phyloP scores from a whole-genome alignment of 2,888 invertebrate genomes.

The Melipona beecheii region DNA sequence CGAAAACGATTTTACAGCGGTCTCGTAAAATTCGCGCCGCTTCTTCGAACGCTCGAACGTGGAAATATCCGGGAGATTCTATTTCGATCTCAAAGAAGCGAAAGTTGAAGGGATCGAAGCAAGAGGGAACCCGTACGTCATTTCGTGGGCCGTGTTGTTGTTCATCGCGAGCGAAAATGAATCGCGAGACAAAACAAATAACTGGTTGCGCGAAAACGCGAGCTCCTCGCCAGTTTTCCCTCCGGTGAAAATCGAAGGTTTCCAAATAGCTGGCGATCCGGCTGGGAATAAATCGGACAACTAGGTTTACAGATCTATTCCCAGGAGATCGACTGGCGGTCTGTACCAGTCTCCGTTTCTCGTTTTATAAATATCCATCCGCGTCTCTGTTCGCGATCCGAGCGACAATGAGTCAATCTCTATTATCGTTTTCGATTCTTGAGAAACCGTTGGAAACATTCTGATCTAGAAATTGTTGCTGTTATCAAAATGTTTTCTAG shows the following conservation, averaged over 20 bases:
- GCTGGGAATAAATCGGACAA: slow-evolving; percentile 77
- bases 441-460: background rate
- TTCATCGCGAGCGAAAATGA: slow-evolving; percentile 7
- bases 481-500: too few relatives aligned
- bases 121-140: background rate
- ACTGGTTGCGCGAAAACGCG: background rate
- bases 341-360: slow-evolving; percentile 67
- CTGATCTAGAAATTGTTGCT: too few relatives aligned
- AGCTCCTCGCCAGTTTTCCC: background rate
- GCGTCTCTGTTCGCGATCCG: slow-evolving; percentile 25
- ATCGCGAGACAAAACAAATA: background rate
- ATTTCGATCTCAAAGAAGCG: background rate
- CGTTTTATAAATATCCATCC: slow-evolving; percentile 77
- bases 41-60: background rate
- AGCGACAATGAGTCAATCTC: slow-evolving; percentile 63
- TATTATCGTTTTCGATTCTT: background rate
- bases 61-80: background rate
- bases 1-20: background rate
- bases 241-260: slow-evolving; percentile 43
- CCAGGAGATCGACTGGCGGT: slow-evolving; percentile 76
- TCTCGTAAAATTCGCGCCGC: background rate
- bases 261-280: slow-evolving; percentile 58
- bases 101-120: background rate
- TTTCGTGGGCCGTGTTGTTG: background rate
- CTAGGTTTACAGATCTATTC: slow-evolving; percentile 79